A percentile compares a stretch with the other conserved stretches of the same genome.
These are phyloP conservation scores for Embidobia sp. DNA, from an alignment of 2,888 invertebrate species.

Conservation along the genomic window DNA sequence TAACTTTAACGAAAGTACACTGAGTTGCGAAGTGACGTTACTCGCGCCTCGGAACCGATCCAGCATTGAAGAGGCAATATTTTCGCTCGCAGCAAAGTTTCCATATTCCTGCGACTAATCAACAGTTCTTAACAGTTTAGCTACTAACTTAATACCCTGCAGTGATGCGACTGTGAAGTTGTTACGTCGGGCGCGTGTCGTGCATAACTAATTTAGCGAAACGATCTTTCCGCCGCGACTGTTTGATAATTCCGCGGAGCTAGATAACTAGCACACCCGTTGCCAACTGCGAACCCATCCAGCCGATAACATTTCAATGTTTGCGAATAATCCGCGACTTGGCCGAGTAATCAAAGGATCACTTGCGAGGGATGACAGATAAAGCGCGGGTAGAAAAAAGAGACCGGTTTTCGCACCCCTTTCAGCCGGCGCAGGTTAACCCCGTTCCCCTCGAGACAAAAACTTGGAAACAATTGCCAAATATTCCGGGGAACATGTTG, in stretches of 20 bases:
- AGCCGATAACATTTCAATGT: slow-evolving; percentile 16
- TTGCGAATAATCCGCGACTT: slow-evolving; percentile 22
- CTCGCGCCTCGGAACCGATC: neutral
- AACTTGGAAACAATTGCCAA: slow-evolving; percentile 57
- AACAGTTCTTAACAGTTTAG: slow-evolving; percentile 57
- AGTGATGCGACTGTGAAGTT: slow-evolving; percentile 39
- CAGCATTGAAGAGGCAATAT: neutral
- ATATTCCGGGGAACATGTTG: slow-evolving; percentile 43
- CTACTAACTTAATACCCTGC: slow-evolving; percentile 44
- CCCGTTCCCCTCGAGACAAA: slow-evolving; percentile 27
- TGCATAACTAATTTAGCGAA: slow-evolving; percentile 50
- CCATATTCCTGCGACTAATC: slow-evolving; percentile 45
- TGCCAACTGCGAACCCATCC: slow-evolving; percentile 12
- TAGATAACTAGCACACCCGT: slow-evolving; percentile 16
- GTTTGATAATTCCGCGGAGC: slow-evolving; percentile 38
- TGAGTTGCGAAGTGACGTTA: neutral
- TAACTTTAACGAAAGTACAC: too few species aligned
- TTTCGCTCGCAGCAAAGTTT: slow-evolving; percentile 18
- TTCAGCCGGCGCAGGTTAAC: slow-evolving; percentile 27
- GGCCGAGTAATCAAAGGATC: too few species aligned
- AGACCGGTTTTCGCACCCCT: slow-evolving; percentile 17
- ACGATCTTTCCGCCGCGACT: slow-evolving; percentile 35
- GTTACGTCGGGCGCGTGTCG: slow-evolving; percentile 39
- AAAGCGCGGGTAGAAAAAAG: slow-evolving; percentile 6
- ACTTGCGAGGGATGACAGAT: neutral